Evolutionary conservation across 2,888 invertebrate genomes (phyloP).

Genomic region (Ypsolopha scabrella): DNA sequence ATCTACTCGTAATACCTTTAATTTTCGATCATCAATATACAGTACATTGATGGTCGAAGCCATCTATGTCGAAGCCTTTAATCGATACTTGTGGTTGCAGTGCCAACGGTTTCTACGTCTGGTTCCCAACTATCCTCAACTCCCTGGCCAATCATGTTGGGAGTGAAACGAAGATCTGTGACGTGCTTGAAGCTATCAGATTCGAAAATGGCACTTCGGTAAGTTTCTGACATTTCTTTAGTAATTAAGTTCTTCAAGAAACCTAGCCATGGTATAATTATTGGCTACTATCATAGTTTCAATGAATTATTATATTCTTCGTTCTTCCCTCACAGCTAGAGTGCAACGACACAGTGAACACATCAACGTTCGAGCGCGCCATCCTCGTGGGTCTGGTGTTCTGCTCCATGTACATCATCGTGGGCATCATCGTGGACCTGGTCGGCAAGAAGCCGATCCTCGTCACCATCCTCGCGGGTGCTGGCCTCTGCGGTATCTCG

Average conservation of each 20-base stretch:
- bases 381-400: conserved; percentile 76
- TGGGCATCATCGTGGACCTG: conserved; percentile 70
- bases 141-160: conserved; percentile 53
- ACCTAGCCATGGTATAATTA: too few relatives aligned
- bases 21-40: too few relatives aligned
- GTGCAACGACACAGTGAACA: conserved; percentile 70
- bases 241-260: too few relatives aligned
- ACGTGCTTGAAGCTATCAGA: conserved; percentile 39
- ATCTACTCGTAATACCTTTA: too few relatives aligned
- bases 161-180: conserved; percentile 45
- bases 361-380: conserved; percentile 73
- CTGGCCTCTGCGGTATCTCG: conserved; percentile 68
- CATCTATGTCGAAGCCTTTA: too few relatives aligned
- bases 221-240: conserved; percentile 1
- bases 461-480: conserved; percentile 53
- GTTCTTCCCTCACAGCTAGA: conserved; percentile 10
- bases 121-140: conserved; percentile 72
- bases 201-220: conserved; percentile 35
- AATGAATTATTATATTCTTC: too few relatives aligned
- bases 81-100: conserved; percentile 22
- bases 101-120: conserved; percentile 68
- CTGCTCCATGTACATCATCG: conserved; percentile 73
- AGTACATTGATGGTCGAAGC: too few relatives aligned
- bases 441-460: conserved; percentile 68
- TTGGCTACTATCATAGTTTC: too few relatives aligned